Evolutionary conservation across 2,797 vertebrate genomes (phyloP).

Genomic region (Betta splendens): DNA sequence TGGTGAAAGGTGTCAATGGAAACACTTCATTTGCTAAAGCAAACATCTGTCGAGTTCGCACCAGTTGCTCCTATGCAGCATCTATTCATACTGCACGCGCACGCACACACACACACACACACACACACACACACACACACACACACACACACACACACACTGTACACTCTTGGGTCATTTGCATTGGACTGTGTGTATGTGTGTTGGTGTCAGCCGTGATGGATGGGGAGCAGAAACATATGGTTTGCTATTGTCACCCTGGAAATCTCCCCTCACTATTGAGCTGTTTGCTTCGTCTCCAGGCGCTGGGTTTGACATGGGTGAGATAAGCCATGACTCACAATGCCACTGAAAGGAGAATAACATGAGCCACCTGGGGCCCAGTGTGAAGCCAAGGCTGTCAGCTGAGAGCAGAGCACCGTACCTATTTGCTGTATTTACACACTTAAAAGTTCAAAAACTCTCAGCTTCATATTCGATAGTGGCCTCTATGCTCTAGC

Average conservation of each 20-base stretch:
- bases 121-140: conserved; percentile 5
- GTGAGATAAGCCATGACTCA: conserved; percentile 26
- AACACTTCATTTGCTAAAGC: conserved; percentile 35
- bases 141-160: conserved; percentile 4
- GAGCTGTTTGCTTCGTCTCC: conserved; percentile 44
- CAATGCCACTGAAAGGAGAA: conserved; percentile 25
- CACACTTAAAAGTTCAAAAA: background rate
- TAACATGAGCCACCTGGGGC: conserved; percentile 47
- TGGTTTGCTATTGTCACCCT: conserved; percentile 47
- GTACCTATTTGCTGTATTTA: background rate
- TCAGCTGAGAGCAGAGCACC: conserved; percentile 6
- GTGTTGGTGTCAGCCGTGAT: conserved; percentile 50
- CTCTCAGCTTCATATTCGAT: background rate
- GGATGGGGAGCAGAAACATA: conserved; percentile 50
- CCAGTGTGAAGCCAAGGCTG: conserved; percentile 1
- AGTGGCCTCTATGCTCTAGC: background rate
- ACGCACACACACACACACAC: conserved; percentile 10
- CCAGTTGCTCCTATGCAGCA: conserved; percentile 17
- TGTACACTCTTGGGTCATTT: no score
- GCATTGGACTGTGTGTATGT: conserved; percentile 7
- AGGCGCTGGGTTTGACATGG: conserved; percentile 33
- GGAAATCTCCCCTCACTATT: conserved; percentile 24
- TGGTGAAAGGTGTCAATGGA: conserved; percentile 34
- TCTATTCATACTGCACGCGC: conserved; percentile 13
- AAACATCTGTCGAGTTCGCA: conserved; percentile 45